phyloP scores from a whole-genome alignment of 2,888 invertebrate species.

The Meliscaeva auricollis region DNA sequence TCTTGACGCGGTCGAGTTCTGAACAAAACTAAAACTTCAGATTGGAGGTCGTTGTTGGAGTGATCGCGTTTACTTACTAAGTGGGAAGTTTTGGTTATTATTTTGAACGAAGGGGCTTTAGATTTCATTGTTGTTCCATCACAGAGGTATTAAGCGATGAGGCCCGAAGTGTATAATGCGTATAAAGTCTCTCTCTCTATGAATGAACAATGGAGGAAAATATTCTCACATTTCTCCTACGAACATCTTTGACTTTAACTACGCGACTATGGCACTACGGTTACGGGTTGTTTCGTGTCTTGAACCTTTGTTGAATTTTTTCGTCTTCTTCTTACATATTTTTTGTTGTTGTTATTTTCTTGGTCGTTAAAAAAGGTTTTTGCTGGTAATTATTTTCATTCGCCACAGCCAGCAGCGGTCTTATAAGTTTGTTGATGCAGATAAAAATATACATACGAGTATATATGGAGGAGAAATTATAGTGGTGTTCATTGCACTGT shows the following conservation, averaged over 20 bases:
- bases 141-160: slow-evolving; percentile 11
- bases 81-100: slow-evolving; percentile 50
- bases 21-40: slow-evolving; percentile 77
- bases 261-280: neutral
- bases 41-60: slow-evolving; percentile 61
- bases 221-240: slow-evolving; percentile 75
- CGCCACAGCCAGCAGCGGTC: slow-evolving; percentile 49
- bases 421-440: slow-evolving; percentile 50
- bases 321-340: neutral
- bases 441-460: too few species aligned
- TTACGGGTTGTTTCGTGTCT: slow-evolving; percentile 46
- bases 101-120: slow-evolving; percentile 55
- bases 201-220: slow-evolving; percentile 66
- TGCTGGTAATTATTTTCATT: slow-evolving; percentile 66
- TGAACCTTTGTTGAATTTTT: slow-evolving; percentile 56
- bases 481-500: slow-evolving; percentile 71
- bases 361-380: slow-evolving; percentile 55
- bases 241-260: slow-evolving; percentile 27
- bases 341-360: neutral
- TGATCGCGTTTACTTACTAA: slow-evolving; percentile 62
- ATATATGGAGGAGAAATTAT: slow-evolving; percentile 55
- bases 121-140: slow-evolving; percentile 48
- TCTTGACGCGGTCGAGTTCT: slow-evolving; percentile 77
- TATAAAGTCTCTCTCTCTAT: slow-evolving; percentile 20
- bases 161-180: slow-evolving; percentile 65